Evolutionary conservation across 2,888 invertebrate genomes (phyloP).

Genomic region (Heliconius aoede): DNA sequence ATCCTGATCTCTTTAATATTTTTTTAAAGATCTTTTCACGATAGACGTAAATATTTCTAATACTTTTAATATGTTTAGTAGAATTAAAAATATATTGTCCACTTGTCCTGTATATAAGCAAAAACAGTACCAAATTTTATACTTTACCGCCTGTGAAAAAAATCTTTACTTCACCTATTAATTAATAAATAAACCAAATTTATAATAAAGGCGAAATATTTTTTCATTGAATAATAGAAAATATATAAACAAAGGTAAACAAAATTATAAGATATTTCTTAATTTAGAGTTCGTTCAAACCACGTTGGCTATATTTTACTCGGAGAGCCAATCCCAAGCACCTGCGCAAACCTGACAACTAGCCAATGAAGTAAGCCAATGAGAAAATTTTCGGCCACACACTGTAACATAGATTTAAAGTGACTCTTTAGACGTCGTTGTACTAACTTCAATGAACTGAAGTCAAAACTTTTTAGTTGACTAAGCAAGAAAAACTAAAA

Average conservation of each 20-base stretch:
- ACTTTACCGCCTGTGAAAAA: too few relatives aligned
- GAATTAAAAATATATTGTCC: too few relatives aligned
- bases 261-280: conserved; percentile 17
- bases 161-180: too few relatives aligned
- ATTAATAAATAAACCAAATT: too few relatives aligned
- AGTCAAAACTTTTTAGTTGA: conserved; percentile 34
- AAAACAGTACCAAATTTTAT: too few relatives aligned
- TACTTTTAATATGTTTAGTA: too few relatives aligned
- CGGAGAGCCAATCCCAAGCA: conserved; percentile 15
- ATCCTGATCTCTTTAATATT: too few relatives aligned
- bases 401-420: conserved; percentile 21
- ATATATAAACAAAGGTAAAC: background rate
- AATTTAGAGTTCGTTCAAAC: conserved; percentile 5
- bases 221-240: background rate
- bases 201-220: too few relatives aligned
- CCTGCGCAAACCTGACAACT: conserved; percentile 17
- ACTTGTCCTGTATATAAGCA: too few relatives aligned
- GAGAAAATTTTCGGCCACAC: conserved; percentile 21
- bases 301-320: conserved; percentile 13
- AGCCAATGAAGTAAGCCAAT: conserved; percentile 15
- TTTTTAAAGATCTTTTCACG: too few relatives aligned
- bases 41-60: too few relatives aligned
- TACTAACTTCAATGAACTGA: conserved; percentile 35
- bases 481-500: conserved; percentile 40
- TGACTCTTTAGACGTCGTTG: conserved; percentile 33